phyloP scores from a whole-genome alignment of 1,140 invertebrate species.

The Drosophila murphyi region DNA sequence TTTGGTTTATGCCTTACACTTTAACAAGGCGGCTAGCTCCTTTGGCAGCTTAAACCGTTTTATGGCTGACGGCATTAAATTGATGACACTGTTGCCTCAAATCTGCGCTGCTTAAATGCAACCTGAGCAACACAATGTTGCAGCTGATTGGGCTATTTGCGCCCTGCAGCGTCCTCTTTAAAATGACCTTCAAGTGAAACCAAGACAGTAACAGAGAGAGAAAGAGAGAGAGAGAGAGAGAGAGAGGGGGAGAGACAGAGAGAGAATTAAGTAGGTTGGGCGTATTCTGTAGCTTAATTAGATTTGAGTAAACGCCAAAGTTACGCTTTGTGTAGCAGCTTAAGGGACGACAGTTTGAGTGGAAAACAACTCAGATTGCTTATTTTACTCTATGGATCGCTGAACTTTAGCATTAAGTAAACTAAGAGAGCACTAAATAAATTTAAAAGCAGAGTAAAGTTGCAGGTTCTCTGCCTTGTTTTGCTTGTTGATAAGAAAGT shows the following conservation, averaged over 20 bases:
- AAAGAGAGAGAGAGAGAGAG: not conserved
- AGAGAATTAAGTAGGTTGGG: not conserved
- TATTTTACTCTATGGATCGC: not conserved
- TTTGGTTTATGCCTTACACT: slow-evolving; percentile 61
- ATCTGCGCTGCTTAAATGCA: slow-evolving; percentile 73
- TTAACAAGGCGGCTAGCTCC: slow-evolving; percentile 41
- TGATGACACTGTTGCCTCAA: slow-evolving; percentile 75
- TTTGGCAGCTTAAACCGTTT: slow-evolving; percentile 41
- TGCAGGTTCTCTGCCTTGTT: too few relatives aligned
- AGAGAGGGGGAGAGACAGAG: not conserved
- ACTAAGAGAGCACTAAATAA: not conserved
- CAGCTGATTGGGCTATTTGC: slow-evolving; percentile 44
- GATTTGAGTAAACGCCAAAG: slow-evolving; percentile 60
- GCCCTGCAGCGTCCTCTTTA: slow-evolving; percentile 37
- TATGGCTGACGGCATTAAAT: slow-evolving; percentile 63
- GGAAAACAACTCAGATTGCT: not conserved
- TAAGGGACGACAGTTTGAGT: slow-evolving; percentile 32
- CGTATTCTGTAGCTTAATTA: slow-evolving; percentile 58
- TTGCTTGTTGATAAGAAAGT: too few relatives aligned
- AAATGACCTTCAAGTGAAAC: slow-evolving; percentile 63
- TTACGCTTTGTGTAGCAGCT: slow-evolving; percentile 42
- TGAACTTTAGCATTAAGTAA: not conserved
- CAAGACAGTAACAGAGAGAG: not conserved
- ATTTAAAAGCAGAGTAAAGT: too few relatives aligned
- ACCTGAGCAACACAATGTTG: slow-evolving; percentile 73